Percentiles rank a stretch among this genome's conserved stretches.
These are phyloP conservation scores for Erebia aethiops DNA, from an alignment of 2,888 invertebrate genomes.

Conservation along the genomic window DNA sequence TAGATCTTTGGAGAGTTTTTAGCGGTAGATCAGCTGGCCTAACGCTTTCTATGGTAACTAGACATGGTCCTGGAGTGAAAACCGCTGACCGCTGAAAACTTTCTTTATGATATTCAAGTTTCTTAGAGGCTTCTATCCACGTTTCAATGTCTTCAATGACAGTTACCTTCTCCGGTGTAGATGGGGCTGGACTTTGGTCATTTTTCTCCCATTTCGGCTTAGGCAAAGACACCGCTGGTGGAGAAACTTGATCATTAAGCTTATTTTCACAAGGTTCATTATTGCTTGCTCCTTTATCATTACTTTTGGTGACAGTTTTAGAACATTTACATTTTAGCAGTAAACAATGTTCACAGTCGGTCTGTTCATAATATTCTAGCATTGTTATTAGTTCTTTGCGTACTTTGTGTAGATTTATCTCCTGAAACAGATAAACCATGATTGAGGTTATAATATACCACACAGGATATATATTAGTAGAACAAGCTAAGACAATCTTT, in stretches of 20 bases:
- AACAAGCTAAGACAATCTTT: too few relatives aligned
- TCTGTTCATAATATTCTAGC: constrained; percentile 46
- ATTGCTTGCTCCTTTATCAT: constrained; percentile 6
- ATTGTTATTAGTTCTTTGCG: constrained; percentile 48
- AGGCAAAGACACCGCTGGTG: not conserved
- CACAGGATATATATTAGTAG: not conserved
- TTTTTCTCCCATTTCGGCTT: not conserved
- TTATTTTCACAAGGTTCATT: not conserved
- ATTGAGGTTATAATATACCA: too few relatives aligned
- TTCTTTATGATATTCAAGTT: constrained; percentile 5
- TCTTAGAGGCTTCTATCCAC: constrained; percentile 36
- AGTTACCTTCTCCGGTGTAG: constrained; percentile 27
- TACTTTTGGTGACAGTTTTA: constrained; percentile 16
- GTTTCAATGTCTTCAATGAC: constrained; percentile 34
- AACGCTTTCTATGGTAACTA: constrained; percentile 17
- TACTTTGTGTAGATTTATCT: constrained; percentile 50
- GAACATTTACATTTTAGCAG: constrained; percentile 48
- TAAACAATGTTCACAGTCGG: constrained; percentile 48
- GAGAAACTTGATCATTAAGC: not conserved
- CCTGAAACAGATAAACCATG: constrained; percentile 44
- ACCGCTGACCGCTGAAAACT: too few relatives aligned
- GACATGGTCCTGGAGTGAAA: constrained; percentile 1
- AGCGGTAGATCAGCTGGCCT: constrained; percentile 7
- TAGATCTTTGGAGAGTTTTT: constrained; percentile 9
- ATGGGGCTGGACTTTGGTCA: constrained; percentile 17